A percentile compares a stretch with the other conserved stretches of the same genome.
Conservation (phyloP, 2,888 invertebrate genomes). For the Lamellibrachia satsuma region DNA sequence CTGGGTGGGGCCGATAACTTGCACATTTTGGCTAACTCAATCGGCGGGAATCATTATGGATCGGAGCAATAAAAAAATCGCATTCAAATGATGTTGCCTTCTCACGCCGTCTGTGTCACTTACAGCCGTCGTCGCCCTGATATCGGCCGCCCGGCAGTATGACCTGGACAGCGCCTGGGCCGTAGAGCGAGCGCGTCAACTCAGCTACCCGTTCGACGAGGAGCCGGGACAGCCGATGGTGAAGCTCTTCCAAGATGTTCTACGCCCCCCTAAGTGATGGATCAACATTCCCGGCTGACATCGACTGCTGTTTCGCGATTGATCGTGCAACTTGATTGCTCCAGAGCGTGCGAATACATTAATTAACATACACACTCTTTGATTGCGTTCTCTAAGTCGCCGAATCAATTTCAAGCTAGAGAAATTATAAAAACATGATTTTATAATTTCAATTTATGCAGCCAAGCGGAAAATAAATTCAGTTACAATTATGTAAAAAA, state of each 20-base stretch:
- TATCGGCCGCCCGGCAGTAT: background rate
- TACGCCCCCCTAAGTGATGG: background rate
- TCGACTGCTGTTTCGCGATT: background rate
- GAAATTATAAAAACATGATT: too few species aligned
- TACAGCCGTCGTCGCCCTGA: background rate
- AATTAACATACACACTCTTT: too few species aligned
- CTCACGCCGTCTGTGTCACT: background rate
- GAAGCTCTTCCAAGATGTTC: background rate
- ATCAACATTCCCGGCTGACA: background rate
- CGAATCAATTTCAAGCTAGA: too few species aligned
- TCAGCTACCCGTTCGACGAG: background rate
- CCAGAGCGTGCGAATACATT: background rate
- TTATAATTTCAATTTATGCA: too few species aligned
- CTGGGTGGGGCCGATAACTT: too few species aligned
- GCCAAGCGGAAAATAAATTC: too few species aligned
- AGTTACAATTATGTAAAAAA: too few species aligned
- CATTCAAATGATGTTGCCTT: too few species aligned
- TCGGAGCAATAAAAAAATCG: too few species aligned
- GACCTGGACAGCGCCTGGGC: background rate
- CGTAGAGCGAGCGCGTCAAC: slow-evolving; percentile 10
- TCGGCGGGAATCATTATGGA: too few species aligned
- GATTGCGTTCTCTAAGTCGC: too few species aligned
- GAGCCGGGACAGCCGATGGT: background rate
- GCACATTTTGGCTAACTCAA: too few species aligned
- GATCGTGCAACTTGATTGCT: background rate